phyloP scores from a whole-genome alignment of 2,797 vertebrate species.

The Acridotheres tristis region DNA sequence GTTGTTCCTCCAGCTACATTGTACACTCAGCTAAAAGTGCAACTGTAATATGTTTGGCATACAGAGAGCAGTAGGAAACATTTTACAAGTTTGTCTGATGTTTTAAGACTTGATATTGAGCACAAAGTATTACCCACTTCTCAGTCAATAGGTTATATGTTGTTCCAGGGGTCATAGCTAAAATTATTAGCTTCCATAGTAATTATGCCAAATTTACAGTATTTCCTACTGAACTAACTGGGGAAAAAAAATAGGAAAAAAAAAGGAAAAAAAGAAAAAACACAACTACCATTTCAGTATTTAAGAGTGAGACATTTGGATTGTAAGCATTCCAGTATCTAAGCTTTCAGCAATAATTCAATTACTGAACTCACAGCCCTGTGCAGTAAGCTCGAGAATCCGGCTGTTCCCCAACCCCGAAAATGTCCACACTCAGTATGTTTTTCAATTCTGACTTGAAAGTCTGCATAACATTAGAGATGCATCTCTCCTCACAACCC shows the following conservation, averaged over 20 bases:
- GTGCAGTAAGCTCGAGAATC: neutral
- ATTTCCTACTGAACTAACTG: neutral
- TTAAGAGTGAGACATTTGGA: neutral
- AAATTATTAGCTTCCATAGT: neutral
- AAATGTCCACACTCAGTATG: neutral
- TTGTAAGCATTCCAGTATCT: neutral
- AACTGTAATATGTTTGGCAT: neutral
- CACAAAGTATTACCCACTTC: neutral
- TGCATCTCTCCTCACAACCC: neutral
- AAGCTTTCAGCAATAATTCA: neutral
- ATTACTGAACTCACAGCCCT: neutral
- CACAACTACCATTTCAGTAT: neutral
- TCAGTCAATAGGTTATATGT: neutral
- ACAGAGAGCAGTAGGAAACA: neutral
- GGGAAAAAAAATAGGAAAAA: too few relatives aligned
- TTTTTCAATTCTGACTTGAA: neutral
- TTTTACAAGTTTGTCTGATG: constrained; percentile 3
- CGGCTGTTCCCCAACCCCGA: accelerated
- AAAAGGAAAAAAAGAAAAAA: too few relatives aligned
- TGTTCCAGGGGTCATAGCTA: neutral
- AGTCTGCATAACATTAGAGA: neutral
- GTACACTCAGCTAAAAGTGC: neutral
- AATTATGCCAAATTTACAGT: neutral
- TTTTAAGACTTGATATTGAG: neutral
- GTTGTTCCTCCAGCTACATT: neutral